These are phyloP conservation scores for Crypturellus undulatus DNA, from an alignment of 2,113 vertebrate genomes.

Conservation along the genomic window DNA sequence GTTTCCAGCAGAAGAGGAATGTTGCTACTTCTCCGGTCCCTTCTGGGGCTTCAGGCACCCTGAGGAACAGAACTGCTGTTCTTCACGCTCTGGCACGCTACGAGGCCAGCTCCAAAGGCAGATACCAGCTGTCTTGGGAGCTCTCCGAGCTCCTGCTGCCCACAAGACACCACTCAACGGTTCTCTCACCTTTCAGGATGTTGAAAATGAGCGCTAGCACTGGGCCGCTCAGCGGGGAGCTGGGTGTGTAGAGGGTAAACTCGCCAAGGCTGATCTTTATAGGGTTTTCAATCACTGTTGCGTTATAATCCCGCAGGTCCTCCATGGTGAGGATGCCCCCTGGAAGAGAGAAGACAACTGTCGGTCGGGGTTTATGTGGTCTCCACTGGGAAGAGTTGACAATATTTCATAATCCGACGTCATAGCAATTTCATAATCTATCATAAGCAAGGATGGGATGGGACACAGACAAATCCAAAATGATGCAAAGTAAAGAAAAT, in stretches of 20 bases:
- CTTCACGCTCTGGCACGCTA: not conserved
- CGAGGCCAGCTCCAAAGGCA: not conserved
- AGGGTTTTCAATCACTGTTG: conserved; percentile 82
- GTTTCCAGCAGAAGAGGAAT: not conserved
- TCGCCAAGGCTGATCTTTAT: conserved; percentile 81
- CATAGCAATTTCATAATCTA: no score
- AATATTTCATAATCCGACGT: not conserved
- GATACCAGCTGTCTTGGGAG: not conserved
- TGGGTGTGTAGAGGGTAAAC: conserved; percentile 82
- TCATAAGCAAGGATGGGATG: not conserved
- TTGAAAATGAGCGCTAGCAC: conserved; percentile 92
- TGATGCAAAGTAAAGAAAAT: not conserved
- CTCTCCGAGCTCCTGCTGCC: not conserved
- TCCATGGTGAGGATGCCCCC: conserved; percentile 89
- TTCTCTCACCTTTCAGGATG: conserved; percentile 87
- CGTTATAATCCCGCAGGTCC: conserved; percentile 86
- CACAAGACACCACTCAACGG: not conserved
- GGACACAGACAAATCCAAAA: not conserved
- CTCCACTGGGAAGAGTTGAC: not conserved
- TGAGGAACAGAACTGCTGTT: not conserved
- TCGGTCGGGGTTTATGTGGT: not conserved
- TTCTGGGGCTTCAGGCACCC: not conserved
- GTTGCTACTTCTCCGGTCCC: not conserved
- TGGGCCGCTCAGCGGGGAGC: conserved; percentile 89
- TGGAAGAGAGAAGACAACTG: conserved; percentile 67